Percentiles rank a stretch among this genome's conserved stretches.
phyloP scores from a whole-genome alignment of 1,140 invertebrate species.

The Agrypnia vestita region DNA sequence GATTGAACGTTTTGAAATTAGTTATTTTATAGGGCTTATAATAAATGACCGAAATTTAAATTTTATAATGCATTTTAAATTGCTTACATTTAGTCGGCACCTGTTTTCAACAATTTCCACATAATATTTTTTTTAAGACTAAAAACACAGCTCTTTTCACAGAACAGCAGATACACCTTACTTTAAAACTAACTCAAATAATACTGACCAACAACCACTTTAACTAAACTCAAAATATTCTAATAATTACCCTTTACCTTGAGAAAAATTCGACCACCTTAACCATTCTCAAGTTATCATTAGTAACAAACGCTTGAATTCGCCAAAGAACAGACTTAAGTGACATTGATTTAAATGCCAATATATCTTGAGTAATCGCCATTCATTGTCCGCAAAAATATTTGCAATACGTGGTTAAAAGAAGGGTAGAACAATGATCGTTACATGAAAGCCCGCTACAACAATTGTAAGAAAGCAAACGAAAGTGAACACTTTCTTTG shows the following conservation, averaged over 20 bases:
- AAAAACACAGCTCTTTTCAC: too few relatives aligned
- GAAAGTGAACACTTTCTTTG: not conserved
- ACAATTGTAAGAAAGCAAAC: conserved; percentile 23
- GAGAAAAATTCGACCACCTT: not conserved
- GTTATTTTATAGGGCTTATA: too few relatives aligned
- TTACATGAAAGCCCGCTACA: not conserved
- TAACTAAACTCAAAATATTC: not conserved
- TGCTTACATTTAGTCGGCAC: too few relatives aligned
- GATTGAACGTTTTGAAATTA: too few relatives aligned
- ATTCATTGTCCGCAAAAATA: conserved; percentile 25
- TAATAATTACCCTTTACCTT: conserved; percentile 13
- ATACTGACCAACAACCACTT: not conserved
- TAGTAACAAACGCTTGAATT: not conserved
- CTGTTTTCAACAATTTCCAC: too few relatives aligned
- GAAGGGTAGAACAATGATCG: conserved; percentile 12
- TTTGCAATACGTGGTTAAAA: conserved; percentile 42
- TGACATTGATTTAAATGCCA: not conserved
- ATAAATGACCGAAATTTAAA: not conserved
- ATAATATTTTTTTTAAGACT: too few relatives aligned
- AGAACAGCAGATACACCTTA: not conserved
- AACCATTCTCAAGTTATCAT: not conserved
- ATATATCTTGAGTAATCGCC: conserved; percentile 18
- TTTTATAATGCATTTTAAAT: not conserved
- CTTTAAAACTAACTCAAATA: conserved; percentile 1
- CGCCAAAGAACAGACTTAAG: not conserved